phyloP scores from a whole-genome alignment of 2,797 vertebrate genomes.

The Cryptoblepharus egeriae region DNA sequence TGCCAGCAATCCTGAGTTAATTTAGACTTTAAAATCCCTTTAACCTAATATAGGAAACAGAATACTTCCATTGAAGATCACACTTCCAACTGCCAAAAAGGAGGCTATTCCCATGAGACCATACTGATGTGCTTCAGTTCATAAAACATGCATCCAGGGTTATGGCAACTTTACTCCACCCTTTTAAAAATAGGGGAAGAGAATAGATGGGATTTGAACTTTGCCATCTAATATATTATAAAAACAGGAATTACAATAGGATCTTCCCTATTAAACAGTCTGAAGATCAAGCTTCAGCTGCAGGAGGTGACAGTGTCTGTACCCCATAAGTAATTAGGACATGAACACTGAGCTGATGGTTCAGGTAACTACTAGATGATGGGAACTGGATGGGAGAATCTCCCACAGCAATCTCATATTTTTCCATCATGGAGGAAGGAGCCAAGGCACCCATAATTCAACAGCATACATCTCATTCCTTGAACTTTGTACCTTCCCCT shows the following conservation, averaged over 20 bases:
- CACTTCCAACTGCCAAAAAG: neutral
- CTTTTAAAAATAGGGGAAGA: neutral
- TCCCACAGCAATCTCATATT: neutral
- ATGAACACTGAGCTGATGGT: neutral
- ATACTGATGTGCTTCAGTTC: neutral
- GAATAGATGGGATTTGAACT: neutral
- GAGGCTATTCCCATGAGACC: neutral
- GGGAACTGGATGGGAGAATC: neutral
- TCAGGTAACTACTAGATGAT: neutral
- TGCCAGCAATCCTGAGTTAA: constrained; percentile 31
- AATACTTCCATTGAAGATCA: neutral
- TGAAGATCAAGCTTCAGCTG: neutral
- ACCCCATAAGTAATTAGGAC: neutral
- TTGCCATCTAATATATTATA: neutral
- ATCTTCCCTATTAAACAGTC: neutral
- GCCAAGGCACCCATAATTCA: neutral
- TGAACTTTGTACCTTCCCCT: neutral
- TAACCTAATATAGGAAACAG: neutral
- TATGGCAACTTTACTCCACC: neutral
- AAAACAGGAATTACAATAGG: neutral
- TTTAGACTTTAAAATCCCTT: neutral
- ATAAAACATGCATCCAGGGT: neutral
- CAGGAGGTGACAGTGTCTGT: neutral
- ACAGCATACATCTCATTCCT: neutral
- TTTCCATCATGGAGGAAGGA: too few species aligned